phyloP scores from a whole-genome alignment of 2,113 vertebrate species.

The Xenopus tropicalis region UCB_Xtro_10.0 CM004446.2:70361001-70361500 shows the following conservation, averaged over 20 bases:
- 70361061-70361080: conserved; percentile 84
- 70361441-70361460: conserved; percentile 49
- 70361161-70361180: conserved; percentile 66
- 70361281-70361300: conserved; percentile 61
- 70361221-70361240: conserved; percentile 54
- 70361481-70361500: conserved; percentile 55
- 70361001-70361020: conserved; percentile 72
- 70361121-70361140: conserved; percentile 82
- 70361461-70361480: conserved; percentile 55
- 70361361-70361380: conserved; percentile 57
- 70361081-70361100: conserved; percentile 74
- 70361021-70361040: conserved; percentile 70
- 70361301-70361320: conserved; percentile 54
- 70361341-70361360: conserved; percentile 45
- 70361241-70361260: conserved; percentile 49
- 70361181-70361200: conserved; percentile 50
- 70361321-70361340: conserved; percentile 52
- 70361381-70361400: conserved; percentile 53
- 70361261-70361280: conserved; percentile 52
- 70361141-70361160: conserved; percentile 78
- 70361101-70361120: conserved; percentile 75
- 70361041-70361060: conserved; percentile 66
- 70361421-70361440: conserved; percentile 49
- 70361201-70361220: conserved; percentile 50
- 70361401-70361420: conserved; percentile 57